Conservation (phyloP, 2,888 invertebrate genomes). For the Kryphioiulus occultus region DNA sequence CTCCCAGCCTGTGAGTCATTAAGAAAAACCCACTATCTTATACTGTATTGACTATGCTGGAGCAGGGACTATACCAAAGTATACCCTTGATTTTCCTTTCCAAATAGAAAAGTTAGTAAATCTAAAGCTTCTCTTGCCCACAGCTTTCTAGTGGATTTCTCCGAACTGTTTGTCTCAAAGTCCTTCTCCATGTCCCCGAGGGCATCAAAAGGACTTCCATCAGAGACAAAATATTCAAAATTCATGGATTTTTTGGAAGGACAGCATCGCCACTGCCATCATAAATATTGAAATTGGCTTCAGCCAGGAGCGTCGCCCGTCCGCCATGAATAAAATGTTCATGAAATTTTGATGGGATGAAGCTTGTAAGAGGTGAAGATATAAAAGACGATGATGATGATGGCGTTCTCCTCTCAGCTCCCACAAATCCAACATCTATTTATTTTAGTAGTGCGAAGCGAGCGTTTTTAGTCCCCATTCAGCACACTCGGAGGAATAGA, state of each 20-base stretch:
- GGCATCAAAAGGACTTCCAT: background rate
- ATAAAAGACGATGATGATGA: background rate
- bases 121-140: no score
- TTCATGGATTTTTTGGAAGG: background rate
- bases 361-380: background rate
- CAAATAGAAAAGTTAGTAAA: no score
- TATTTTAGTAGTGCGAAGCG: conserved; percentile 4
- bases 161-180: no score
- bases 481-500: conserved; percentile 1
- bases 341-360: conserved; percentile 5
- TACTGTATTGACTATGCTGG: no score
- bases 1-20: no score
- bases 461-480: conserved; percentile 14
- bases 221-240: background rate
- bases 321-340: background rate
- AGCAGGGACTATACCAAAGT: no score
- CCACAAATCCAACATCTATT: background rate
- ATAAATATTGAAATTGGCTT: conserved; percentile 1
- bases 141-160: background rate
- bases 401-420: background rate
- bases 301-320: background rate
- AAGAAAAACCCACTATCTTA: no score
- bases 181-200: background rate
- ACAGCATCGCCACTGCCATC: background rate
- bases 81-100: no score